Percentiles rank a stretch among this genome's conserved stretches.
These are phyloP conservation scores for Radopholus similis DNA, from an alignment of 1,140 invertebrate species.

Conservation along the genomic window DNA sequence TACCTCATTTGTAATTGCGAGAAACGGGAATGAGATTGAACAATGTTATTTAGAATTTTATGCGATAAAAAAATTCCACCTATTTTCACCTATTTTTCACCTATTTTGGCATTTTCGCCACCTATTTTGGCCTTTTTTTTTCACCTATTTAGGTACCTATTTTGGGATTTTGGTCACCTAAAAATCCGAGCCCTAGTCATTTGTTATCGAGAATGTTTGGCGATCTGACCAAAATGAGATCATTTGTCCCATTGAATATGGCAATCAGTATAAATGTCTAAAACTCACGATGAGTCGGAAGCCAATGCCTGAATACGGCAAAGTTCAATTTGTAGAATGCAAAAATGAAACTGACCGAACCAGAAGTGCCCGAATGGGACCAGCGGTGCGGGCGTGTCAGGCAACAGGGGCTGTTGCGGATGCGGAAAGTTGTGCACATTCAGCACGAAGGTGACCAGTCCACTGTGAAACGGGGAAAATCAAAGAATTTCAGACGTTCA, in stretches of 20 bases:
- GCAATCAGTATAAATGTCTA: neutral
- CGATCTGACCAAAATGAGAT: neutral
- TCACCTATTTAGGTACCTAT: too few species aligned
- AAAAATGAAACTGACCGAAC: neutral
- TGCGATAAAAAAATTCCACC: too few species aligned
- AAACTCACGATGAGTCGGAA: neutral
- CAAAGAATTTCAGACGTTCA: neutral
- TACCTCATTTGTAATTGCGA: too few species aligned
- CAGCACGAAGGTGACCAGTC: neutral
- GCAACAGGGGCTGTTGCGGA: neutral
- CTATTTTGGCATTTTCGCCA: too few species aligned
- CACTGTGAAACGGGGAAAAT: neutral
- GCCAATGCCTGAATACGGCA: neutral
- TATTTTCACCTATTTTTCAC: too few species aligned
- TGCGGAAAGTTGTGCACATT: neutral
- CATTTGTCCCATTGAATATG: neutral
- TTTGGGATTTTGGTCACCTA: neutral
- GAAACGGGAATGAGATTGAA: too few species aligned
- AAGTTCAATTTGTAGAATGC: neutral
- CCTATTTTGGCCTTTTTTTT: too few species aligned
- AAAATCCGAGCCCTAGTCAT: neutral
- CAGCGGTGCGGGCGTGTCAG: neutral
- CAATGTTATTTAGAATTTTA: too few species aligned
- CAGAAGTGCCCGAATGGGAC: neutral
- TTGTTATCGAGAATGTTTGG: neutral